Percentiles rank a stretch among this genome's conserved stretches.
Conservation (phyloP, 1,140 invertebrate species). For the Eupristina koningsbergeri region DNA sequence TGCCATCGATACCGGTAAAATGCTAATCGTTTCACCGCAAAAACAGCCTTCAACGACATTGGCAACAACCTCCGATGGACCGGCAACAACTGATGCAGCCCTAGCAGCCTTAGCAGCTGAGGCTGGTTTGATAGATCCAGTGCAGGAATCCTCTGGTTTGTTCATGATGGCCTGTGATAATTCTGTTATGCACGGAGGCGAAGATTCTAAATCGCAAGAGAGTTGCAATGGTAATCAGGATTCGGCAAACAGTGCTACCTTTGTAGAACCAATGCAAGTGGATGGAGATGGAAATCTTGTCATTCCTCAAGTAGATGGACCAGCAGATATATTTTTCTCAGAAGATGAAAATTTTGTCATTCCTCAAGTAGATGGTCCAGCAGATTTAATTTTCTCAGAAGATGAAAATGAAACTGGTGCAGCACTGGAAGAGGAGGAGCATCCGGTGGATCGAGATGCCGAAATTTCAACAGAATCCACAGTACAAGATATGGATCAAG, state of each 20-base stretch:
- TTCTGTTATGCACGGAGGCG: constrained; percentile 38
- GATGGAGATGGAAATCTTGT: constrained; percentile 70
- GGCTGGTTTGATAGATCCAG: constrained; percentile 78
- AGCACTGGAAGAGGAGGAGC: not conserved
- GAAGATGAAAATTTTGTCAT: constrained; percentile 70
- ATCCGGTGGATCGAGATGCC: constrained; percentile 33
- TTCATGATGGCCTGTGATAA: constrained; percentile 68
- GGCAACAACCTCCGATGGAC: constrained; percentile 75
- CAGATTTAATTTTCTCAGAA: constrained; percentile 64
- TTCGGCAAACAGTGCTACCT: constrained; percentile 57
- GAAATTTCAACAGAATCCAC: not conserved
- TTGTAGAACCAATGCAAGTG: constrained; percentile 68
- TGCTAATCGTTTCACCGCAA: constrained; percentile 74
- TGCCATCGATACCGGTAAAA: constrained; percentile 70
- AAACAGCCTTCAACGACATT: constrained; percentile 75
- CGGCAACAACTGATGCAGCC: constrained; percentile 79
- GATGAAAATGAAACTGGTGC: constrained; percentile 55
- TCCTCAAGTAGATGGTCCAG: constrained; percentile 69
- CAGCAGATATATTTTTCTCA: no score
- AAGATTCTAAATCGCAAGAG: constrained; percentile 63
- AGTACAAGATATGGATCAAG: constrained; percentile 63
- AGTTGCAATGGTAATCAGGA: constrained; percentile 70
- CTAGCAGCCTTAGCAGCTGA: constrained; percentile 79
- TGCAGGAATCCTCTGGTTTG: constrained; percentile 69
- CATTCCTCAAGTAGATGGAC: constrained; percentile 70